These are phyloP conservation scores for Eunapius fragilis DNA, from an alignment of 37 sponge, comb jelly and placozoan genomes.

Conservation along the genomic window DNA sequence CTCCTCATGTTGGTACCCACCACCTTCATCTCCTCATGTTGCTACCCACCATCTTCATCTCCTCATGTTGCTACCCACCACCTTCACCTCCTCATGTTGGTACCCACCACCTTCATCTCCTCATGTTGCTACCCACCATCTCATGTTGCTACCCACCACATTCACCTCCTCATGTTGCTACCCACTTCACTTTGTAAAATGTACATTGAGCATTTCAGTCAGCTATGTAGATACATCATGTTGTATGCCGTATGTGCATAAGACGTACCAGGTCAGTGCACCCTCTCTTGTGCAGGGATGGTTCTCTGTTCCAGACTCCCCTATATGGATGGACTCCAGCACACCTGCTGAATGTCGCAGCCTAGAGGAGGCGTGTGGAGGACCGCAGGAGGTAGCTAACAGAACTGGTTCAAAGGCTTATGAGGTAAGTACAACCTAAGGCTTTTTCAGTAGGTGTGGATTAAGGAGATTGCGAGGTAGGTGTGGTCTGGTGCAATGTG, in stretches of 20 bases:
- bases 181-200: no score
- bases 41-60: no score
- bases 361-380: constrained; percentile 76
- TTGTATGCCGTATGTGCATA: background rate
- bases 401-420: constrained; percentile 93
- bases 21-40: no score
- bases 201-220: no score
- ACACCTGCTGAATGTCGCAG: constrained; percentile 77
- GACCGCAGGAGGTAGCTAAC: constrained; percentile 72
- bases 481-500: no score
- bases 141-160: no score
- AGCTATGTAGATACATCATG: background rate
- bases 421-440: constrained; percentile 46
- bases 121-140: no score
- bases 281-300: constrained; percentile 4
- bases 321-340: constrained; percentile 97
- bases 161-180: no score
- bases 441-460: background rate
- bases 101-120: no score
- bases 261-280: background rate
- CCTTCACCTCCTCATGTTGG: no score
- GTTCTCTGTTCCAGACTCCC: constrained; percentile 75
- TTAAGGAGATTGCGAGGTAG: background rate
- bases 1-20: no score
- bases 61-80: no score